Conservation (phyloP, 2,113 vertebrate genomes). For the Taurulus bubalis region DNA sequence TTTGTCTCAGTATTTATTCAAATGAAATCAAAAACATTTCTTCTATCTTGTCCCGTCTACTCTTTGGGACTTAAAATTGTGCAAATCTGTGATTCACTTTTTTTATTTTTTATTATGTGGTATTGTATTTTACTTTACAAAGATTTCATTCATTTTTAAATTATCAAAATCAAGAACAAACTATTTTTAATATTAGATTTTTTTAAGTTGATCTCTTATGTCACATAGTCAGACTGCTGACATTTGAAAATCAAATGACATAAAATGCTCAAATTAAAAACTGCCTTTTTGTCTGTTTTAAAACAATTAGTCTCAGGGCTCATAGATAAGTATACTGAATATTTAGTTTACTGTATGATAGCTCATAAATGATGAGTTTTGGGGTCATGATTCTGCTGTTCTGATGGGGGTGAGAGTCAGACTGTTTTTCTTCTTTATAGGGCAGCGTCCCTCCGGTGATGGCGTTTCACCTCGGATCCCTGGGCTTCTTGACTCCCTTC, state of each 20-base stretch:
- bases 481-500: constrained; percentile 87
- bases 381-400: neutral
- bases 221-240: too few relatives aligned
- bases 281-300: too few relatives aligned
- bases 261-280: too few relatives aligned
- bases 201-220: too few relatives aligned
- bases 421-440: constrained; percentile 43
- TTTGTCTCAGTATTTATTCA: neutral
- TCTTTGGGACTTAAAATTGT: neutral
- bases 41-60: neutral
- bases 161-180: neutral
- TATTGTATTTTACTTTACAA: neutral
- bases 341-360: too few relatives aligned
- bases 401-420: neutral
- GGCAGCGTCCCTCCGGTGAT: constrained; percentile 87
- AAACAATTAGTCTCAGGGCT: too few relatives aligned
- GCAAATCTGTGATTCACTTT: neutral
- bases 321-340: too few relatives aligned
- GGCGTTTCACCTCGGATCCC: constrained; percentile 87
- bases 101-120: neutral
- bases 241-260: too few relatives aligned
- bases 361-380: neutral
- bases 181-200: too few relatives aligned
- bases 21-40: neutral
- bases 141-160: neutral